Base-by-base conservation (phyloP, 2,888 invertebrate genomes). In the Seladonia tumulorum region DNA sequence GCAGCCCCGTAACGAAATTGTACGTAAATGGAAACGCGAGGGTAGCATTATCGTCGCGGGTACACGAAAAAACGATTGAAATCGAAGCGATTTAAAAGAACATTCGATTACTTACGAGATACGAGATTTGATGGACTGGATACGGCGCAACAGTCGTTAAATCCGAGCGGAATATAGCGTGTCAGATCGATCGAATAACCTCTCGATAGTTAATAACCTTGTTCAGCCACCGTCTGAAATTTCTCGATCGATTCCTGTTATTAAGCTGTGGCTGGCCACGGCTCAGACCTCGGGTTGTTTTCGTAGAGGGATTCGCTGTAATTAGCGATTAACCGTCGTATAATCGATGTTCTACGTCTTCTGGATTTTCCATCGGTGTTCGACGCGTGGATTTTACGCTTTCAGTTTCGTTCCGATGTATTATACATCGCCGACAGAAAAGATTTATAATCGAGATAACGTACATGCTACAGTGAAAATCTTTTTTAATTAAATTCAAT, bases 281-380 rank as follows among this genome's bases (percentile, higher is more conserved):
- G 81, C 78, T 79, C 49, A 22, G 68, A 91, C 93, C 91, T 81
- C 80, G 79, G 92, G 93, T 92, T 92, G 91, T 93, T 93, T 93
- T 92, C 92, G 89, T 90, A 86, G 87, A 87, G 84, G 90, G 91
- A 92, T 93, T 93, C 92, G 92, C 90, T 89, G 91, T 92, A 93
- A 94, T 94, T 93, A 93, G 90, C 91, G 92, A 93, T 93, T 93
- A 93, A 94, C 93, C 93, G 89, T 90, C 90, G 85, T 88, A 79
- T 87, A 85, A 86, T 89, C 89, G 80, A 81, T 45, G 81, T 63
- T 76, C 77, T 42, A 53, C 87, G 86, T 86, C 86, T 80, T 86
- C 72, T 78, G 79, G 83, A 39, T 86, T 80, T 83, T 79, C 82
- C 79, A 18, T 66, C 29, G 42, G 35, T 76, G 22, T 47, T 49